These are phyloP conservation scores for Lagodon rhomboides DNA, from an alignment of 2,797 vertebrate species.

Conservation along the genomic window DNA sequence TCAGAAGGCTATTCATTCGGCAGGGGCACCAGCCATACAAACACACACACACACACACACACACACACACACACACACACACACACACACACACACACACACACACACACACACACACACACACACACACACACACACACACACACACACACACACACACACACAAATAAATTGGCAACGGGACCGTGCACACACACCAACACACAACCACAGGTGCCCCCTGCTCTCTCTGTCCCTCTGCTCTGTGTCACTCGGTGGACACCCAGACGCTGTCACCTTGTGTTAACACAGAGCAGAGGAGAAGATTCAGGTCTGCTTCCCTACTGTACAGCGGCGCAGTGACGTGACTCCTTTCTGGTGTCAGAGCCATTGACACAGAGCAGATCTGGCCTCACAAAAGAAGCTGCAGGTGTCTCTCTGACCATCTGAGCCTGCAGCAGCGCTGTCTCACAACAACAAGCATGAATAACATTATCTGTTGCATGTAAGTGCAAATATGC, in stretches of 20 bases:
- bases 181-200: slow-evolving; percentile 16
- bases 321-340: slow-evolving; percentile 31
- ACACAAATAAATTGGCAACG: slow-evolving; percentile 14
- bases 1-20: slow-evolving; percentile 78
- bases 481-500: neutral
- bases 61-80: slow-evolving; percentile 29
- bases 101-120: slow-evolving; percentile 34
- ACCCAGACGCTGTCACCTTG: slow-evolving; percentile 64
- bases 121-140: slow-evolving; percentile 19
- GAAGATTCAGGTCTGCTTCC: slow-evolving; percentile 44
- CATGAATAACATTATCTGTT: neutral
- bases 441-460: slow-evolving; percentile 5
- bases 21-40: slow-evolving; percentile 13
- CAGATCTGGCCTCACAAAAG: slow-evolving; percentile 58
- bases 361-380: slow-evolving; percentile 67
- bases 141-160: slow-evolving; percentile 23
- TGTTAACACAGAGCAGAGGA: slow-evolving; percentile 55
- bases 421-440: slow-evolving; percentile 32
- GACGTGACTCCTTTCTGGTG: slow-evolving; percentile 60
- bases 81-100: slow-evolving; percentile 31
- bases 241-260: slow-evolving; percentile 56
- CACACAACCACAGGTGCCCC: slow-evolving; percentile 49
- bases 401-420: slow-evolving; percentile 53
- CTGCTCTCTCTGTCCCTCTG: slow-evolving; percentile 30
- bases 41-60: slow-evolving; percentile 25